Base-by-base conservation (phyloP, 2,888 invertebrate genomes). In the Pilophorus perplexus region DNA sequence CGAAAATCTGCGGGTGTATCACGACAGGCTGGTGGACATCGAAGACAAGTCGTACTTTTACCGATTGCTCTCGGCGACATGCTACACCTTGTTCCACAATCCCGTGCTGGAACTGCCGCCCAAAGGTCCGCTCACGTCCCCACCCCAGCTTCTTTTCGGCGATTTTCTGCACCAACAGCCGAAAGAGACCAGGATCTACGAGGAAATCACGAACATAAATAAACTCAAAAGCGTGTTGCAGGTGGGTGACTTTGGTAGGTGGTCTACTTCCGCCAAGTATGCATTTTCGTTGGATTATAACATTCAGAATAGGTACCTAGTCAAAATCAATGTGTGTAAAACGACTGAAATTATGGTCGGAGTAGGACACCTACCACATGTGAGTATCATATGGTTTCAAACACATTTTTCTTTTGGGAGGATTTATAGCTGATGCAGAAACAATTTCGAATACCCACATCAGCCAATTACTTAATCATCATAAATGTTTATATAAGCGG, bases 1-100 rank as follows among this genome's bases (percentile, higher is more conserved):
- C 75, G 95, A 96, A 78, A 90, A 92, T 67, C 83, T 92, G 65
- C 83, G 95, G 23, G 93, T 94, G 1, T 95, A 93, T 76, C 93
- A 93, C 77, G 95, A 95, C 76, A 87, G 94, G 1, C 79, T 96
- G 20, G 87, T 89, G 66, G 90, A 92, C 75, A 77, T 83, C 14
- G 84, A 89, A 71, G 95, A 96, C 76, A 88, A 91, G 75, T 83
- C 80, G 22, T 87, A 90, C 76, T 90, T 95, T 74, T 88, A 85
- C 74, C 81, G 82, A 46, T 78, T 91, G 14, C 84, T 94, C 80
- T 79, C 81, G 44, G 82, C 81, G 40, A 82, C 85, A 12, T 93
- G 85, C 76, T 77, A 78, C 69, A 83, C 81, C 74, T 82, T 81
- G 73, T 90, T 85, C 76, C 84, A 81, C 69, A 80, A 76, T 48